Conservation (phyloP, 2,888 invertebrate genomes). For the Nycteola revayana region DNA sequence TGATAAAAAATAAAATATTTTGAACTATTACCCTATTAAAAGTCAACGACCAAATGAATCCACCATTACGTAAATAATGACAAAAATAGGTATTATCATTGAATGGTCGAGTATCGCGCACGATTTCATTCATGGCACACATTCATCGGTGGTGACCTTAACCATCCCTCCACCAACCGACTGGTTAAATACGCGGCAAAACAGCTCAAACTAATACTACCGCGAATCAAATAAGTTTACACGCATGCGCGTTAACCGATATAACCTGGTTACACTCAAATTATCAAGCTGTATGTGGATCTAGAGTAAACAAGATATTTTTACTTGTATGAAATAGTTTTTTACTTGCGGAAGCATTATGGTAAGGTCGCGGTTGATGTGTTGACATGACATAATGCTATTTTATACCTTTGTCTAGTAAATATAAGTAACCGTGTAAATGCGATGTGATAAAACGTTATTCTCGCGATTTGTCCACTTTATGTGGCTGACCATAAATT, state of each 20-base stretch:
- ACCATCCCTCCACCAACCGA: constrained; percentile 43
- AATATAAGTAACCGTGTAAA: constrained; percentile 43
- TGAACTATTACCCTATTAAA: no score
- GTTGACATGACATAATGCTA: no score
- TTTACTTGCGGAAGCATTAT: constrained; percentile 9
- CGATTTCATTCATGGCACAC: constrained; percentile 62
- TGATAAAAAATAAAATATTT: no score
- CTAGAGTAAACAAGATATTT: no score
- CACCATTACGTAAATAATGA: constrained; percentile 51
- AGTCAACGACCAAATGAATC: constrained; percentile 40
- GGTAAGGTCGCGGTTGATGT: no score
- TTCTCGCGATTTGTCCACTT: constrained; percentile 23
- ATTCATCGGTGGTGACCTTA: constrained; percentile 55
- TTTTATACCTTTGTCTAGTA: no score
- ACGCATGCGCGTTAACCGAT: no score
- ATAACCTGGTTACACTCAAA: no score
- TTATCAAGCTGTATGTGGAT: no score
- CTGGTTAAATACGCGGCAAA: constrained; percentile 37
- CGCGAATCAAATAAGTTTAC: constrained; percentile 20
- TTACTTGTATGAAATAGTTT: no score
- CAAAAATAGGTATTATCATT: constrained; percentile 55
- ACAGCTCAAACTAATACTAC: constrained; percentile 28
- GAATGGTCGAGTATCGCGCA: constrained; percentile 53
- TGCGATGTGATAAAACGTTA: constrained; percentile 34
- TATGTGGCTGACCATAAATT: no score